Conservation (phyloP, 1,140 invertebrate genomes). For the Calycopis cecrops region DNA sequence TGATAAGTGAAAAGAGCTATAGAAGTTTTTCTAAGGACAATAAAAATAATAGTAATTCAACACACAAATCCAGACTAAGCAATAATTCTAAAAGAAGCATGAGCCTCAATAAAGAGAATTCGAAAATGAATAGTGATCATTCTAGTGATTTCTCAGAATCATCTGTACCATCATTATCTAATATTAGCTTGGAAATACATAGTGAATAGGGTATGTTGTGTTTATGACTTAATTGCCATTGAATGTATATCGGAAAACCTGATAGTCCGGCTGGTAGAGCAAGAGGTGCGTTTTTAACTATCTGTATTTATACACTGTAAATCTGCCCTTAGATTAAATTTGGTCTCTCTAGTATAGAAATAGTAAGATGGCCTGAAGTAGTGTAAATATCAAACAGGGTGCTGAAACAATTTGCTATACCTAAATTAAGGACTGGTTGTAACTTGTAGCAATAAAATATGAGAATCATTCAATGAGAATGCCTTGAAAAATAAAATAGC, state of each 20-base stretch:
- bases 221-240: background rate
- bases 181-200: constrained; percentile 12
- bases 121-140: constrained; percentile 9
- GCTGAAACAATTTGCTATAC: no score
- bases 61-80: constrained; percentile 25
- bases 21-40: constrained; percentile 17
- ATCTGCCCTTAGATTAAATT: no score
- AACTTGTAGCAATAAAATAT: no score
- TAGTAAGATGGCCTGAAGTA: no score
- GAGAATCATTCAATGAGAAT: no score
- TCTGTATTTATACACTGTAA: no score
- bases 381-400: no score
- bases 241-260: background rate
- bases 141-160: constrained; percentile 13
- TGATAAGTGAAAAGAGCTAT: constrained; percentile 56
- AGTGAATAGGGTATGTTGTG: background rate
- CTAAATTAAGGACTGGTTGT: no score
- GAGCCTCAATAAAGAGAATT: background rate
- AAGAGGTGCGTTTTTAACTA: no score
- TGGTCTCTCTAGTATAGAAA: no score
- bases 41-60: constrained; percentile 21
- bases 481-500: no score
- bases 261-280: no score
- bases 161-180: constrained; percentile 4
- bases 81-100: constrained; percentile 4